Evolutionary conservation across 1,140 invertebrate species (phyloP).

Genomic region (Ruditapes philippinarum): DNA sequence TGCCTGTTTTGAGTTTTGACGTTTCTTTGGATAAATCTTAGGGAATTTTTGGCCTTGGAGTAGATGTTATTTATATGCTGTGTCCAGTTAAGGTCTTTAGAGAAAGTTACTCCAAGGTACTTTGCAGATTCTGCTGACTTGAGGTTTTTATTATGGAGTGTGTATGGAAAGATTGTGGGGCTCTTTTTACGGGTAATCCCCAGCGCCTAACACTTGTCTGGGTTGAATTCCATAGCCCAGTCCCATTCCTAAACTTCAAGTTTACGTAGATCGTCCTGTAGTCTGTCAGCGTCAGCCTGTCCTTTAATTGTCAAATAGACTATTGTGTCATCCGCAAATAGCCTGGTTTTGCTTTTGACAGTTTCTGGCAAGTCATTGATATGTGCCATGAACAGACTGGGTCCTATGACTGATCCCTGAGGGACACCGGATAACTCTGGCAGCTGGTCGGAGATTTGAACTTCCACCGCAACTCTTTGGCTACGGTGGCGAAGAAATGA

Average conservation of each 20-base stretch:
- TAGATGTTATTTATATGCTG: slow-evolving; percentile 29
- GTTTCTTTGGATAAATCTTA: no score
- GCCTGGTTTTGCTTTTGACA: neutral
- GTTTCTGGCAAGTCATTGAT: neutral
- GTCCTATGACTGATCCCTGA: slow-evolving; percentile 14
- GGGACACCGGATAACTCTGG: slow-evolving; percentile 12
- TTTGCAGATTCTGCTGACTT: slow-evolving; percentile 13
- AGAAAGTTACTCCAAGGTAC: slow-evolving; percentile 43
- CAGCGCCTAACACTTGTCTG: slow-evolving; percentile 29
- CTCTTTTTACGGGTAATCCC: slow-evolving; percentile 13
- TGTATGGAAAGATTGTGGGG: slow-evolving; percentile 5
- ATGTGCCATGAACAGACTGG: slow-evolving; percentile 22
- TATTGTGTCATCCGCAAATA: slow-evolving; percentile 24
- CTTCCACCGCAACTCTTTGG: slow-evolving; percentile 26
- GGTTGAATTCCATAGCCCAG: slow-evolving; percentile 52
- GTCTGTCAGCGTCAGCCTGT: neutral
- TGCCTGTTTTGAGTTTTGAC: no score
- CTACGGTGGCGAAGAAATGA: slow-evolving; percentile 26
- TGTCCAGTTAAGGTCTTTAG: slow-evolving; percentile 34
- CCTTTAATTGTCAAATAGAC: neutral
- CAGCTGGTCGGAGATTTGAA: slow-evolving; percentile 11
- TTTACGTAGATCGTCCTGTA: neutral
- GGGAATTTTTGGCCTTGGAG: slow-evolving; percentile 9
- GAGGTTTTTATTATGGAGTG: slow-evolving; percentile 1
- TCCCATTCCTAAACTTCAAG: slow-evolving; percentile 9